Base-by-base conservation (phyloP, 2,888 invertebrate species). In the Leptinotarsa juncta region DNA sequence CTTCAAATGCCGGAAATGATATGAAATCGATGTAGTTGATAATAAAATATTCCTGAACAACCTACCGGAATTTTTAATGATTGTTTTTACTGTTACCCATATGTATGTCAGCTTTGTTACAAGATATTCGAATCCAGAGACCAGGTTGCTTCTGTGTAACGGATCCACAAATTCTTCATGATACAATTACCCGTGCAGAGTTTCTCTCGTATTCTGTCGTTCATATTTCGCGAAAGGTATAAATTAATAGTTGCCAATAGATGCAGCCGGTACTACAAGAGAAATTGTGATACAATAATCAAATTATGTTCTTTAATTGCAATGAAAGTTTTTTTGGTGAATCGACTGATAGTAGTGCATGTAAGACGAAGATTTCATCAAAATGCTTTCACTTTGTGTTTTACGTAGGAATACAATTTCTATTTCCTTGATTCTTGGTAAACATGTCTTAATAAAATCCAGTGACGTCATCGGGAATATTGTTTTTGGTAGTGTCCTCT, bases 11-110 rank as follows among this genome's bases (percentile, higher is more conserved):
- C 20, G 14, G 4, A 57, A 57, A 23, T 23, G 14, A 57, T 14
- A 4, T 53, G 3, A n/a, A 53, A 18, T 53, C 23, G 14, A 57
- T 23, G 23, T 26, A 20, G 23, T 23, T 23, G 42, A 57, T 62
- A 12, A n/a, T 32, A 42, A 32, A 32, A 62, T 62, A 62, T 32
- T 32, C 16, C n/a, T n/a, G 26, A 26, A 2, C n/a, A 62, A 62
- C 10, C n/a, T 12, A 42, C 18, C 42, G n/a, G 15, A 4, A 32
- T 62, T 62, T 42, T 62, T 42, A 42, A 18, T n/a, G 62, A 42
- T n/a, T 5, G n/a, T n/a, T 62, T 62, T 62, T 62, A 62, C 62
- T 32, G 62, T 62, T 62, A 62, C 42, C n/a, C 32, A 3, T 32
- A 62, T 62, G 62, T 62, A n/a, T 42, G 62, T 4, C 62, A 42